Percentiles rank a stretch among this genome's conserved stretches.
phyloP scores from a whole-genome alignment of 2,888 invertebrate species.

The Elgonia sp. region DNA sequence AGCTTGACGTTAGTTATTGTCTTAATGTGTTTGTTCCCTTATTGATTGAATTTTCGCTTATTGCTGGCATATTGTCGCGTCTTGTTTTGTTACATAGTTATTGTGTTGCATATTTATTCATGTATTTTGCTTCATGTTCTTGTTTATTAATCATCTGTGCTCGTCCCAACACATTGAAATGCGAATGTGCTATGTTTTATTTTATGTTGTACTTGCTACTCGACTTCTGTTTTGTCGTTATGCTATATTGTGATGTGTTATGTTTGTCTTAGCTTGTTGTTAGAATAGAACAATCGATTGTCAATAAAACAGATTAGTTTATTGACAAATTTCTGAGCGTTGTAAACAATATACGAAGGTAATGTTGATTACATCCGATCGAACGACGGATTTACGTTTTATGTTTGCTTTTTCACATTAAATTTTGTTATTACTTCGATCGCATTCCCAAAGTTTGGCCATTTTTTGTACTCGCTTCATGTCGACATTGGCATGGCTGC shows the following conservation, averaged over 20 bases:
- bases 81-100: constrained; percentile 35
- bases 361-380: constrained; percentile 11
- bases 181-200: constrained; percentile 62
- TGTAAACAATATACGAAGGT: constrained; percentile 3
- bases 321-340: too few relatives aligned
- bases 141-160: constrained; percentile 60
- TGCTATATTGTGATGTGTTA: constrained; percentile 21
- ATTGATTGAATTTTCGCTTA: constrained; percentile 53
- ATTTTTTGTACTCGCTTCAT: constrained; percentile 43
- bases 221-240: constrained; percentile 32
- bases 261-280: constrained; percentile 45
- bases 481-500: constrained; percentile 43
- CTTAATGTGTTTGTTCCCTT: constrained; percentile 24
- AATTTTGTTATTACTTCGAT: constrained; percentile 24
- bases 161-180: constrained; percentile 34
- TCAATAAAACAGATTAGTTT: not conserved
- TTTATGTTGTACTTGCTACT: constrained; percentile 32
- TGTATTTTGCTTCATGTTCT: constrained; percentile 63
- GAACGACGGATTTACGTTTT: constrained; percentile 3
- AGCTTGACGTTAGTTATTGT: not conserved
- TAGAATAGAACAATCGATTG: constrained; percentile 15
- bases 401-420: constrained; percentile 43
- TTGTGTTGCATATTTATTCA: constrained; percentile 56
- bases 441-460: constrained; percentile 30
- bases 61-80: constrained; percentile 55